phyloP scores from a whole-genome alignment of 2,113 vertebrate species.

The Vombatus ursinus region DNA sequence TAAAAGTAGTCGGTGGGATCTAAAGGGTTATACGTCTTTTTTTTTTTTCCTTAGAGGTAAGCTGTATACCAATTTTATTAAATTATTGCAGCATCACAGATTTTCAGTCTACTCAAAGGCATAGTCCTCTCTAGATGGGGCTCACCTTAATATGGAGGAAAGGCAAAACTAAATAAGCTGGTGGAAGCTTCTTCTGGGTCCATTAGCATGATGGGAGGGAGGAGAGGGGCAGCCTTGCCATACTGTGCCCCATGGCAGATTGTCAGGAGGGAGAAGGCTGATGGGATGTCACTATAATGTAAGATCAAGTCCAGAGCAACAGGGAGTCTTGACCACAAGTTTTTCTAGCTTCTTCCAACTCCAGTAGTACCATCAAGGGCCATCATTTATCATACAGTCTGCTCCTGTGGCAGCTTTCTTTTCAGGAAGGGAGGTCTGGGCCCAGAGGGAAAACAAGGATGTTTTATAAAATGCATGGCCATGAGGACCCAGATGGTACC shows the following conservation, averaged over 20 bases:
- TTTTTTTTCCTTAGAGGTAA: background rate
- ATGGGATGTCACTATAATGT: too few species aligned
- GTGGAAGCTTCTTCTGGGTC: background rate
- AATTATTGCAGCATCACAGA: background rate
- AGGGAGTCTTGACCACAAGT: too few species aligned
- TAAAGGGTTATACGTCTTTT: constrained; percentile 48
- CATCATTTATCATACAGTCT: too few species aligned
- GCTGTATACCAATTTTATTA: background rate
- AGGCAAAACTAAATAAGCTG: background rate
- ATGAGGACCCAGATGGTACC: too few species aligned
- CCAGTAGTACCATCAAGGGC: too few species aligned
- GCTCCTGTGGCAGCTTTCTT: too few species aligned
- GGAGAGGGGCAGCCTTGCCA: background rate
- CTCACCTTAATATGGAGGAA: background rate
- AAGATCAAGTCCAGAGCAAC: too few species aligned
- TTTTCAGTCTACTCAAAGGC: background rate
- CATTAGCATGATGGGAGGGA: background rate
- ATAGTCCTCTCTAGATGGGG: background rate
- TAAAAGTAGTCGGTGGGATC: background rate
- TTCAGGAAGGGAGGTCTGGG: too few species aligned
- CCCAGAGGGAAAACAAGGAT: too few species aligned
- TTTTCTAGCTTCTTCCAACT: too few species aligned
- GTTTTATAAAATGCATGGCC: too few species aligned
- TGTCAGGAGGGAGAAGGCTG: background rate
- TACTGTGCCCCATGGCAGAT: background rate